Conservation (phyloP, 2,113 vertebrate genomes). For the Myotis yumanensis region DNA sequence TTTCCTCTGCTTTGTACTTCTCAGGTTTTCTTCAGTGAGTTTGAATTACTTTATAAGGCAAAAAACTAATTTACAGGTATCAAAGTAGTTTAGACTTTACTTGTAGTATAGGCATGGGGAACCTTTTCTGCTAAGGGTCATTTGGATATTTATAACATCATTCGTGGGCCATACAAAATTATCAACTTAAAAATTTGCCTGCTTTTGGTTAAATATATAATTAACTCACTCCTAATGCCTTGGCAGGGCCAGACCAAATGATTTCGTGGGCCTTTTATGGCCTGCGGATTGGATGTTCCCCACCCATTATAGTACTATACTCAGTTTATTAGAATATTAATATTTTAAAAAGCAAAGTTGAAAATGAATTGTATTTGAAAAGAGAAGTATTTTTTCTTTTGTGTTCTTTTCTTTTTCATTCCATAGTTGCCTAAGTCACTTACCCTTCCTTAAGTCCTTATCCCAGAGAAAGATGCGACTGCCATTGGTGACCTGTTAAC, state of each 20-base stretch:
- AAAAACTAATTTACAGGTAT: neutral
- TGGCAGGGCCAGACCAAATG: no score
- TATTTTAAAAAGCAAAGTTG: constrained; percentile 48
- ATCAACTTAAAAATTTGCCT: no score
- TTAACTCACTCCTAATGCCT: no score
- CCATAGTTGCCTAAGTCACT: constrained; percentile 55
- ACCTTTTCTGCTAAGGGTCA: no score
- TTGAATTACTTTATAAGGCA: constrained; percentile 37
- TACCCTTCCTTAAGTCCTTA: constrained; percentile 76
- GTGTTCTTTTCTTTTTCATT: constrained; percentile 47
- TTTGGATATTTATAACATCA: no score
- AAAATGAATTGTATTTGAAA: constrained; percentile 49
- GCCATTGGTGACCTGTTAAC: constrained; percentile 63
- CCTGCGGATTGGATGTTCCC: no score
- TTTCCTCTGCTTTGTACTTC: neutral
- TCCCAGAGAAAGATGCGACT: constrained; percentile 63
- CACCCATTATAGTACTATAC: neutral
- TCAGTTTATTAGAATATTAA: neutral
- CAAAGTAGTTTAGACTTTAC: constrained; percentile 24
- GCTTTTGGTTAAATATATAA: no score
- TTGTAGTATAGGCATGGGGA: neutral
- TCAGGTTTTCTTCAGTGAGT: neutral
- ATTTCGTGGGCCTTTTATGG: no score
- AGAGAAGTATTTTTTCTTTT: constrained; percentile 48
- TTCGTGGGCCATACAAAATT: no score